Base-by-base conservation (phyloP, 1,140 invertebrate genomes). In the Wiebesia pumilae region DNA sequence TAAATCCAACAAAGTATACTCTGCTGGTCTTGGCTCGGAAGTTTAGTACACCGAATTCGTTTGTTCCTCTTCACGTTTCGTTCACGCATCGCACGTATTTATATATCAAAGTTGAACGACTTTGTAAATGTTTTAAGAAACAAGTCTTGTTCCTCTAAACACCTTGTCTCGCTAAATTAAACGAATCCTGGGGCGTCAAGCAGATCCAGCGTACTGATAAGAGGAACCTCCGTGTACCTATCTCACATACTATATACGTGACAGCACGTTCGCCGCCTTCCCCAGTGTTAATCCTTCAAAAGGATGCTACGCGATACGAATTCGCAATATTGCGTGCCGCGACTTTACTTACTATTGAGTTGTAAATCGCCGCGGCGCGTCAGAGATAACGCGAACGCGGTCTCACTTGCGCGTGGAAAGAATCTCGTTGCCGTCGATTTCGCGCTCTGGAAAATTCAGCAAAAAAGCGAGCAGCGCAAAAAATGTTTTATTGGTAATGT, bases 401-500 rank as follows among this genome's bases (percentile, higher is more conserved):
- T 51, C 40, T 10, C 3, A 19, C 69, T 71, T 4, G 35, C 69
- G 69, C 65, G 65, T 33, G n/a, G 65, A 89, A 87, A 85, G 87
- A 77, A 86, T 85, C 84, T 88, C 84, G 83, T 89, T 88, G 88
- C 86, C 86, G 80, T 58, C 54, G 71, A 88, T 86, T 82, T 84
- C 35, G 80, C 84, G 86, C 83, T 54, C 77, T 51, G 51, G 73
- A 71, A 71, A 71, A 71, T 16, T 71, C 24, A 35, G 83, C 16
- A 77, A 82, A 85, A 89, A 75, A 88, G 1, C 58, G 24, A 27
- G 3, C 58, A 27, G 3, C 62, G 83, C 30, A 81, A 82, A 85
- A 89, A 67, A 88, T 87, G 79, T 58, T 88, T 87, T 87, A 89
- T 90, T 88, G 88, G 84, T 81, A 87, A 85, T 38, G 84, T 16